A percentile compares a stretch with the other conserved stretches of the same genome.
phyloP scores from a whole-genome alignment of 2,797 vertebrate species.

The Menidia menidia region DNA sequence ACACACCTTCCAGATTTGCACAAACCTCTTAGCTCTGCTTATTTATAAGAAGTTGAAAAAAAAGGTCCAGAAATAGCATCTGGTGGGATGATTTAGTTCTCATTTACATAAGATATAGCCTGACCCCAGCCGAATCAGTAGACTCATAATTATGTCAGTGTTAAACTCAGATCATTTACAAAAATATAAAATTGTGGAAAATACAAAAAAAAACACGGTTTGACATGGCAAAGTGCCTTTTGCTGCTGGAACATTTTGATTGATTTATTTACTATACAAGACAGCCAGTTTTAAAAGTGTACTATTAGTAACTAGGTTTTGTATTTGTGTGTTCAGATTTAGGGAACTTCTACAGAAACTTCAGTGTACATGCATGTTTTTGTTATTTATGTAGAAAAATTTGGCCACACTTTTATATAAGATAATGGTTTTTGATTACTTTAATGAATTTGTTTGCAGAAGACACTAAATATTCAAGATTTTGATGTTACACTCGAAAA shows the following conservation, averaged over 20 bases:
- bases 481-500: too few relatives aligned
- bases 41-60: slow-evolving; percentile 48
- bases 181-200: slow-evolving; percentile 7
- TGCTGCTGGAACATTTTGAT: neutral
- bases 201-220: slow-evolving; percentile 2
- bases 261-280: neutral
- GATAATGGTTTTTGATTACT: neutral
- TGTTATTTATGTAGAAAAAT: neutral
- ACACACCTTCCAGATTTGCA: slow-evolving; percentile 8
- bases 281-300: neutral
- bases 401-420: neutral
- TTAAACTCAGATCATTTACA: slow-evolving; percentile 33
- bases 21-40: slow-evolving; percentile 14
- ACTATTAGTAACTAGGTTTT: neutral
- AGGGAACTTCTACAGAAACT: neutral
- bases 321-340: neutral
- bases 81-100: slow-evolving; percentile 48
- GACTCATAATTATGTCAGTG: slow-evolving; percentile 44
- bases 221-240: neutral
- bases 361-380: neutral
- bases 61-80: slow-evolving; percentile 43
- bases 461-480: too few relatives aligned
- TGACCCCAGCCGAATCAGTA: slow-evolving; percentile 35
- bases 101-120: slow-evolving; percentile 58
- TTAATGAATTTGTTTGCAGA: too few relatives aligned